These are phyloP conservation scores for Oncopodura yosiiana DNA, from an alignment of 1,140 invertebrate genomes.

Conservation along the genomic window DNA sequence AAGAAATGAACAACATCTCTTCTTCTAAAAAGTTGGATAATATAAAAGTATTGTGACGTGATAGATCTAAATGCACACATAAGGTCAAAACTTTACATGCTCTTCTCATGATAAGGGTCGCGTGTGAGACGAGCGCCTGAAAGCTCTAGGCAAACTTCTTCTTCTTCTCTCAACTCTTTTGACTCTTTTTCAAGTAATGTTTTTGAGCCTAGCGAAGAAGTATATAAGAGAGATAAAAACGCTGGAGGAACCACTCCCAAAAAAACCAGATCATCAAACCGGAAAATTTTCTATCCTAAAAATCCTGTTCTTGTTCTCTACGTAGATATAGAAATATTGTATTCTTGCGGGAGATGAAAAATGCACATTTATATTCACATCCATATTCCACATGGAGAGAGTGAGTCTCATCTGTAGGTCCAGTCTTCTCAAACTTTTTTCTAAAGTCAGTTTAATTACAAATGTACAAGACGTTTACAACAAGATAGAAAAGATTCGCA, in stretches of 20 bases:
- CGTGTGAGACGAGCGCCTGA: conserved; percentile 25
- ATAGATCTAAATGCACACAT: too few species aligned
- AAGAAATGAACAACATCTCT: too few species aligned
- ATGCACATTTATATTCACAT: conserved; percentile 7
- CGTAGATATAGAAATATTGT: too few species aligned
- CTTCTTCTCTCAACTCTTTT: conserved; percentile 19
- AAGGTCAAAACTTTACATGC: too few species aligned
- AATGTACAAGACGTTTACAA: conserved; percentile 1
- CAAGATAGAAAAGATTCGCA: not conserved
- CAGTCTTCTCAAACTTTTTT: not conserved
- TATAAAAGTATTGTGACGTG: too few species aligned
- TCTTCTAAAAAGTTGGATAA: too few species aligned
- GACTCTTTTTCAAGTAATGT: conserved; percentile 25
- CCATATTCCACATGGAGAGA: conserved; percentile 10
- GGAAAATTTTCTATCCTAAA: conserved; percentile 22
- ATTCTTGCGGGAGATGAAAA: too few species aligned
- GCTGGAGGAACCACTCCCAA: conserved; percentile 1
- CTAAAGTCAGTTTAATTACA: conserved; percentile 7
- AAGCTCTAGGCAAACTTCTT: conserved; percentile 13
- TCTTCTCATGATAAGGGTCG: conserved; percentile 28
- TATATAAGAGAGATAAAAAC: too few species aligned
- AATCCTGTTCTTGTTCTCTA: conserved; percentile 11
- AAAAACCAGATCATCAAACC: conserved; percentile 31
- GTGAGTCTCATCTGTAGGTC: not conserved
- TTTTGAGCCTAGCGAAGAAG: too few species aligned